Evolutionary conservation across 2,888 invertebrate genomes (phyloP).

Genomic region (Byasa hedistus): DNA sequence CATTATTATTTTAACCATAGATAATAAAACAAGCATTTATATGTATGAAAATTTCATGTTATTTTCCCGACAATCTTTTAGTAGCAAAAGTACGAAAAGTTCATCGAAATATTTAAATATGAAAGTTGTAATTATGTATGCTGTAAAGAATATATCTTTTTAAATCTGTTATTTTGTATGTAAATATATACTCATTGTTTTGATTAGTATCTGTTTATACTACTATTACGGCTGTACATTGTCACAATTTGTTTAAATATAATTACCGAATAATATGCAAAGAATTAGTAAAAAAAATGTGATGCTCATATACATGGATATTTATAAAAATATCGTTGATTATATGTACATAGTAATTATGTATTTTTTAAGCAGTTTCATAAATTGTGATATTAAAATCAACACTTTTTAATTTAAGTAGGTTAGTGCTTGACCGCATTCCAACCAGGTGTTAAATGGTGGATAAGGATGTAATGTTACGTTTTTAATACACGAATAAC

Average conservation of each 20-base stretch:
- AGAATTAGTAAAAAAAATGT: background rate
- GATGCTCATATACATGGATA: background rate
- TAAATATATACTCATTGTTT: no score
- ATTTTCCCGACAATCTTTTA: background rate
- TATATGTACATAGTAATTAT: background rate
- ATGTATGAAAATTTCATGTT: background rate
- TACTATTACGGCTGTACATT: no score
- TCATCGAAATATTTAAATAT: no score
- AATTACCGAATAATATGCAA: background rate
- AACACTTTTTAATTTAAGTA: no score
- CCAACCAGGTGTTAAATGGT: no score
- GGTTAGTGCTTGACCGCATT: no score
- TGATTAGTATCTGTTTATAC: no score
- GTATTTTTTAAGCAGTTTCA: background rate
- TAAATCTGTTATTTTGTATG: no score
- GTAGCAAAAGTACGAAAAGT: background rate
- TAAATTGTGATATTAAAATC: conserved; percentile 13
- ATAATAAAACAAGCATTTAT: background rate
- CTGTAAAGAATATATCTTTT: no score
- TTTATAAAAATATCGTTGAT: background rate
- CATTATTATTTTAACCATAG: background rate
- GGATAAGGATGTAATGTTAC: background rate
- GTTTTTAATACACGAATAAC: background rate
- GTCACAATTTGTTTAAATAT: background rate
- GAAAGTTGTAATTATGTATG: no score